These are phyloP conservation scores for Cancer borealis DNA, from an alignment of 2,888 invertebrate genomes.

Conservation along the genomic window DNA sequence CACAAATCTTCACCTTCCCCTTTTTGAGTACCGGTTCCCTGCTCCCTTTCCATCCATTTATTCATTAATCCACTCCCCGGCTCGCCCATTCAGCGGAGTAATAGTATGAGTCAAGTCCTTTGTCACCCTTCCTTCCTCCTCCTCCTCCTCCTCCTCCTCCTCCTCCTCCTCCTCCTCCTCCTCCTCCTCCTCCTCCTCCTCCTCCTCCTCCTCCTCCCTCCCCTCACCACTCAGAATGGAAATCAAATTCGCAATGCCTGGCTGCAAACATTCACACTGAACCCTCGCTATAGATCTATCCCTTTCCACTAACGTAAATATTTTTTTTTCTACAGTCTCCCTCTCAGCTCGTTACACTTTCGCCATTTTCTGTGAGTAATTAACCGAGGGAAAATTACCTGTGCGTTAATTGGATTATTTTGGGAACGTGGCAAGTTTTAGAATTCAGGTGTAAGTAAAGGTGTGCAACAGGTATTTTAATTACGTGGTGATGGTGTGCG, in stretches of 20 bases:
- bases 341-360: constrained; percentile 7
- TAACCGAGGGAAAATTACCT: background rate
- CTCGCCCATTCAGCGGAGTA: constrained; percentile 45
- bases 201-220: background rate
- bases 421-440: background rate
- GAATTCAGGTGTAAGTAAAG: background rate
- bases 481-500: constrained; percentile 23
- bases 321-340: background rate
- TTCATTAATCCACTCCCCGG: constrained; percentile 48
- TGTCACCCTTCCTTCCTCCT: constrained; percentile 33
- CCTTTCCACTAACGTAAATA: background rate
- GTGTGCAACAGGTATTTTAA: constrained; percentile 27
- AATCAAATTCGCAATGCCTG: constrained; percentile 45
- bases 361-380: constrained; percentile 35
- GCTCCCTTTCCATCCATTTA: constrained; percentile 38
- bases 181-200: background rate
- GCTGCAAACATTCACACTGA: background rate
- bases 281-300: background rate
- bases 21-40: background rate
- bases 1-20: constrained; percentile 36
- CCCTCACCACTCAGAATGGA: constrained; percentile 15
- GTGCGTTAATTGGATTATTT: constrained; percentile 30
- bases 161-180: background rate
- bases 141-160: too few species aligned
- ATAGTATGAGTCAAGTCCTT: constrained; percentile 52